These are phyloP conservation scores for Aporrectodea caliginosa DNA, from an alignment of 1,140 invertebrate species.

Conservation along the genomic window DNA sequence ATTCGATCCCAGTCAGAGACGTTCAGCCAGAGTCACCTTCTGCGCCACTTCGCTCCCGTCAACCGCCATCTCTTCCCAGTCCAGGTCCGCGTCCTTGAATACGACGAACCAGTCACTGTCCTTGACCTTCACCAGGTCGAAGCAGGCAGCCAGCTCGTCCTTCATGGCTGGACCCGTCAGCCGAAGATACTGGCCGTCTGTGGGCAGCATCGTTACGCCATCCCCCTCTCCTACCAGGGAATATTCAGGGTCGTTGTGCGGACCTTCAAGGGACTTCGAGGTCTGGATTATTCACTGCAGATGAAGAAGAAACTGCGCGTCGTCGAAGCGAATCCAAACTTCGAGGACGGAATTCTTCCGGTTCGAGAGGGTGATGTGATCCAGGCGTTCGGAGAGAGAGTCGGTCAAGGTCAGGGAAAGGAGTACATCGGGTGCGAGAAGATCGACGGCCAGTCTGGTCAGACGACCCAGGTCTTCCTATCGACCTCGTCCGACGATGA, in stretches of 20 bases:
- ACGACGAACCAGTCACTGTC: neutral
- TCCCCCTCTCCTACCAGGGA: neutral
- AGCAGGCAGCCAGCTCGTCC: neutral
- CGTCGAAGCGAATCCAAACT: neutral
- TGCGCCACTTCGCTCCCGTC: neutral
- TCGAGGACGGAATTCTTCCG: neutral
- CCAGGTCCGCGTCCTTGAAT: neutral
- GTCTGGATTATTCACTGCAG: neutral
- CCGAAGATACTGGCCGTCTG: neutral
- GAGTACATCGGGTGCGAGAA: neutral
- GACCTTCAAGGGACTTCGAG: neutral
- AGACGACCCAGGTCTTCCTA: neutral
- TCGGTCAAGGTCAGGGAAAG: neutral
- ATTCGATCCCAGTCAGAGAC: neutral
- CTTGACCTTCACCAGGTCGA: neutral
- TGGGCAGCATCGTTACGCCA: neutral
- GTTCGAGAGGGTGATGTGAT: neutral
- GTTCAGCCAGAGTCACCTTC: neutral
- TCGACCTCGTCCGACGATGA: neutral
- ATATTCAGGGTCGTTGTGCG: neutral
- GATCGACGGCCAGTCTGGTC: neutral
- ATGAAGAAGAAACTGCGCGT: neutral
- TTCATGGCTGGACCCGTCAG: neutral
- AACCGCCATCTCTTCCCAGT: neutral
- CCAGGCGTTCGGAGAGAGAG: neutral